A percentile compares a stretch with the other conserved stretches of the same genome.
Conservation (phyloP, 2,888 invertebrate species). For the Agonopterix alstromeriana region DNA sequence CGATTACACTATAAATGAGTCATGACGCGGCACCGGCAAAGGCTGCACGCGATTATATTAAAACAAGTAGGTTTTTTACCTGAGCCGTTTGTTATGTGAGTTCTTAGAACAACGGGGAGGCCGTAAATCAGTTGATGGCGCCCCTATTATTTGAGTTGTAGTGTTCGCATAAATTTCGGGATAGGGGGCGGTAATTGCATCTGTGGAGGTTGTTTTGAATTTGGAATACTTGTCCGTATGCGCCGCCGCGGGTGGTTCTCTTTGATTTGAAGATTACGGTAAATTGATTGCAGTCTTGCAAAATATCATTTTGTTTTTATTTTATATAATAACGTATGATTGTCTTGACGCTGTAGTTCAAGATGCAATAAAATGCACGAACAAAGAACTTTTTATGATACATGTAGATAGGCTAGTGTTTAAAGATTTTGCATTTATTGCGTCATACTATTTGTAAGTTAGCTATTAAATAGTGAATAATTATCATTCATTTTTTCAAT, state of each 20-base stretch:
- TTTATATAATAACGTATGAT: too few species aligned
- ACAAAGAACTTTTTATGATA: not conserved
- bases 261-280: conserved; percentile 17
- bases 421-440: too few species aligned
- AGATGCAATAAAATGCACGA: too few species aligned
- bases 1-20: conserved; percentile 58
- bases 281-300: conserved; percentile 12
- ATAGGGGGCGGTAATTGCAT: conserved; percentile 37
- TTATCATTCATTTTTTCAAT: too few species aligned
- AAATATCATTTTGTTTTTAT: not conserved
- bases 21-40: conserved; percentile 34
- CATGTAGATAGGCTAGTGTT: not conserved
- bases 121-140: conserved; percentile 67
- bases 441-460: too few species aligned
- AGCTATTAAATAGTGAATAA: too few species aligned
- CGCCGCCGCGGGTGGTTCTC: conserved; percentile 47
- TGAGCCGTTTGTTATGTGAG: conserved; percentile 31
- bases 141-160: conserved; percentile 62
- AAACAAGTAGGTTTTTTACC: conserved; percentile 54
- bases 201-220: conserved; percentile 14
- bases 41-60: conserved; percentile 42
- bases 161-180: conserved; percentile 54
- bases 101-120: conserved; percentile 57
- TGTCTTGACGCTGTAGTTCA: too few species aligned
- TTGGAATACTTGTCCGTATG: conserved; percentile 15